Evolutionary conservation across 1,140 invertebrate species (phyloP), one percentile per base, ranked within the genome.

Genomic region (Cydia fagiglandana): DNA sequence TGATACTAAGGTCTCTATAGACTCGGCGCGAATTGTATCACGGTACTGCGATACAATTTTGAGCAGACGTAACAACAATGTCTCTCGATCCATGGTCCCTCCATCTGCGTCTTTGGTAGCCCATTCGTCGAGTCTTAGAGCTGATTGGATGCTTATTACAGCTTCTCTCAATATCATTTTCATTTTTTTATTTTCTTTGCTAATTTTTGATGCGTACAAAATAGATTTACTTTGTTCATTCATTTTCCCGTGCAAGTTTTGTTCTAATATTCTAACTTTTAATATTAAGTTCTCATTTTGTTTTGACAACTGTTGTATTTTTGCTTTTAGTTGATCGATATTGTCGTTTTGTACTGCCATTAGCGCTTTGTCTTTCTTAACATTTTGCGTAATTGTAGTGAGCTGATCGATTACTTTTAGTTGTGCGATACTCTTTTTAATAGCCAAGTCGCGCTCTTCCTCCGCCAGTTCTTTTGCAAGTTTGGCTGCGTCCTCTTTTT

Each of bases 161-260:
- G 95, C 94, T 83, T 94, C 93, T 77, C 93, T 90, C 17, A 96
- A 86, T 76, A 96, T 92, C 50, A 91, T 88, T 1, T 90, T 93
- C 6, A 96, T 78, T 61, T 93, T 93, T 2, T 90, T 73, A 28
- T 94, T 93, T 85, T 96, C 94, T 61, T 88, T 83, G 47, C 90
- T 89, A 68, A 95, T 88, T 73, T 94, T 91, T 3, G 89, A 81
- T 13, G 94, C 86, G 34, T 95, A 89, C 0, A 89, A 83, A 2
- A 85, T 81, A 1, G 94, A 80, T 75, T 93, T 86, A 56, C 90
- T 90, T 76, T 94, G 94, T 30, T 94, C 94, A 30, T 86, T 83
- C 56, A 93, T 90, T 56, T 90, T 85, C 4, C 89, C 86, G 79
- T 96, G 93, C 24, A 96, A 85, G 78, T 94, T 94, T 85, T 95